Percentiles rank a stretch among this genome's conserved stretches.
phyloP scores from a whole-genome alignment of 2,113 vertebrate species.

The Cichladusa arquata region DNA sequence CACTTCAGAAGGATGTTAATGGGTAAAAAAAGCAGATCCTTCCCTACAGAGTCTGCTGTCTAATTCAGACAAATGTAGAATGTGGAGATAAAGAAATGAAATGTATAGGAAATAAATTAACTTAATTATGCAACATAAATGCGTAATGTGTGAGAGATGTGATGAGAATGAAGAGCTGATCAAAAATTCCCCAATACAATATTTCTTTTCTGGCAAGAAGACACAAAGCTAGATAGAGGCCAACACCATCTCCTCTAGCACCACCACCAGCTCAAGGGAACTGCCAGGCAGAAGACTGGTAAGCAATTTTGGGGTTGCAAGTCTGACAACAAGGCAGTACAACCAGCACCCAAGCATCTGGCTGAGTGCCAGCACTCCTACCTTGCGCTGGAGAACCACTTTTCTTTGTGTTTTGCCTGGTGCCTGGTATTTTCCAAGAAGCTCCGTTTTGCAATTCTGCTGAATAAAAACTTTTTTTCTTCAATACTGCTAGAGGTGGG shows the following conservation, averaged over 20 bases:
- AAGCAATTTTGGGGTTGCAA: slow-evolving; percentile 66
- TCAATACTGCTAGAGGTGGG: slow-evolving; percentile 41
- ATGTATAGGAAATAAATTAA: neutral
- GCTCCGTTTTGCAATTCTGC: slow-evolving; percentile 76
- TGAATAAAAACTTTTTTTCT: slow-evolving; percentile 77
- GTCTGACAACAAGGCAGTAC: neutral
- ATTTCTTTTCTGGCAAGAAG: slow-evolving; percentile 25
- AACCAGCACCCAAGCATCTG: slow-evolving; percentile 63
- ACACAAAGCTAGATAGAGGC: slow-evolving; percentile 49
- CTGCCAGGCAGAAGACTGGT: slow-evolving; percentile 60
- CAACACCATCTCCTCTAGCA: slow-evolving; percentile 12
- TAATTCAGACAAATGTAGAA: slow-evolving; percentile 3
- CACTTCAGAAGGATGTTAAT: slow-evolving; percentile 3
- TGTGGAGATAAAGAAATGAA: neutral
- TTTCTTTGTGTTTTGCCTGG: slow-evolving; percentile 76
- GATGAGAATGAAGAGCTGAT: slow-evolving; percentile 27
- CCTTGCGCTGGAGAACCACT: slow-evolving; percentile 72
- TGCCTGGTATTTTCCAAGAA: slow-evolving; percentile 74
- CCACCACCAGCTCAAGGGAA: slow-evolving; percentile 21
- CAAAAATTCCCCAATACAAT: slow-evolving; percentile 8
- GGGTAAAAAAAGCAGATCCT: neutral
- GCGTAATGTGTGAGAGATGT: neutral
- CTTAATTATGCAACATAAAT: slow-evolving; percentile 1
- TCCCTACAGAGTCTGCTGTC: neutral
- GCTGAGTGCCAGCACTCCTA: slow-evolving; percentile 64